Evolutionary conservation across 2,113 vertebrate species (phyloP), one percentile per base, ranked within the genome.

Genomic region (Oncorhynchus tshawytscha): DNA sequence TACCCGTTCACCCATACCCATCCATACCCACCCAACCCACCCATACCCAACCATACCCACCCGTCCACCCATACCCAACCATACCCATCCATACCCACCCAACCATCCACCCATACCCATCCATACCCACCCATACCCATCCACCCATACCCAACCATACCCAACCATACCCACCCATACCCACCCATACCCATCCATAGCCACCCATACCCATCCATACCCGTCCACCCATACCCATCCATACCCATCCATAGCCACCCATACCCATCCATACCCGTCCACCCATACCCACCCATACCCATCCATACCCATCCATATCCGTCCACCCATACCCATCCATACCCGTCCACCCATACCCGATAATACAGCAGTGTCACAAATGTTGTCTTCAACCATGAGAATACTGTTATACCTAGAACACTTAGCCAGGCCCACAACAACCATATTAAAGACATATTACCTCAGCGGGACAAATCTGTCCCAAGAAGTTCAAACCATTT

Each of bases 1-100:
- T 31, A 29, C 24, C 24, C 24, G n/a, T n/a, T n/a, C n/a, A 24
- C 27, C 81, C 84, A 88, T 80, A 73, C 79, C 31, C 31, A 31
- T 3, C 0, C 3, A 31, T 31, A 31, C 29, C 29, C 3, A 31
- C 29, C 29, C 29, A 31, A 5, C 29, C 24, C 72, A 73, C 31
- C 75, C n/a, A 31, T 45, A 22, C 31, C 57, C 29, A 82, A 85
- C 81, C 74, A 84, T 79, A 85, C 84, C 86, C 88, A 78, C 87
- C 84, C 77, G n/a, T n/a, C n/a, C n/a, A n/a, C n/a, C n/a, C n/a
- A 85, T 84, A 69, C 87, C 87, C 85, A 88, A 84, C 80, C 86
- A 71, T 76, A 90, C 86, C 86, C 82, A 80, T 69, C 78, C 77
- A 68, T 82, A 87, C 90, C 87, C 86, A 85, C 81, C 90, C 87